phyloP scores from a whole-genome alignment of 2,888 invertebrate species.

The Lamellibrachia satsuma region DNA sequence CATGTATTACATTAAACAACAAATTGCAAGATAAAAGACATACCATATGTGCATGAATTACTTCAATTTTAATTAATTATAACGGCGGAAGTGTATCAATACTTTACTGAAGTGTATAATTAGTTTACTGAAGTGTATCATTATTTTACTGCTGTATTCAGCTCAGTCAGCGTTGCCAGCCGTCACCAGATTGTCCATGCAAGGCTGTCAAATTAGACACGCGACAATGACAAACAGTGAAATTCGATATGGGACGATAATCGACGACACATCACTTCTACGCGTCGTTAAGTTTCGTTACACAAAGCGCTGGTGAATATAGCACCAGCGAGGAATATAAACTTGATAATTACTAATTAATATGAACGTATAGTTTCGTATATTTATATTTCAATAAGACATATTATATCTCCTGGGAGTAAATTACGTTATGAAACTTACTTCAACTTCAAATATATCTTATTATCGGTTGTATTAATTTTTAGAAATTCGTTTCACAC shows the following conservation, averaged over 20 bases:
- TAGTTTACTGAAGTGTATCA: background rate
- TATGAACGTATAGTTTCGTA: too few relatives aligned
- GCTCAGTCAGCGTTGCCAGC: background rate
- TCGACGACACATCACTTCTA: background rate
- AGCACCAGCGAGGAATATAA: background rate
- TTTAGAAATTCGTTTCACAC: too few relatives aligned
- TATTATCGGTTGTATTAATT: too few relatives aligned
- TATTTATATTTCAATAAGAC: too few relatives aligned
- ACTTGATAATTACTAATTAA: background rate
- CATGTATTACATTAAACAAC: background rate
- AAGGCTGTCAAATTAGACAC: background rate
- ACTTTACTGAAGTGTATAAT: background rate
- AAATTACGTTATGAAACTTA: too few relatives aligned
- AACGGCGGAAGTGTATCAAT: background rate
- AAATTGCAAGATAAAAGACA: background rate
- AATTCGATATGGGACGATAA: background rate
- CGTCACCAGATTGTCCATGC: background rate
- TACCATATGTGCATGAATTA: background rate
- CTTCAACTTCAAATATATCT: too few relatives aligned
- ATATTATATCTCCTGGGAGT: too few relatives aligned
- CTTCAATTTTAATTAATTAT: constrained; percentile 1
- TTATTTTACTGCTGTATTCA: background rate
- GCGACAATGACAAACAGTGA: background rate
- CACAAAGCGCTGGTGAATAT: background rate
- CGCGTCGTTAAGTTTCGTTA: background rate